Evolutionary conservation across 2,888 invertebrate genomes (phyloP), one percentile per base, ranked within the genome.

Genomic region (Therioaphis trifolii): DNA sequence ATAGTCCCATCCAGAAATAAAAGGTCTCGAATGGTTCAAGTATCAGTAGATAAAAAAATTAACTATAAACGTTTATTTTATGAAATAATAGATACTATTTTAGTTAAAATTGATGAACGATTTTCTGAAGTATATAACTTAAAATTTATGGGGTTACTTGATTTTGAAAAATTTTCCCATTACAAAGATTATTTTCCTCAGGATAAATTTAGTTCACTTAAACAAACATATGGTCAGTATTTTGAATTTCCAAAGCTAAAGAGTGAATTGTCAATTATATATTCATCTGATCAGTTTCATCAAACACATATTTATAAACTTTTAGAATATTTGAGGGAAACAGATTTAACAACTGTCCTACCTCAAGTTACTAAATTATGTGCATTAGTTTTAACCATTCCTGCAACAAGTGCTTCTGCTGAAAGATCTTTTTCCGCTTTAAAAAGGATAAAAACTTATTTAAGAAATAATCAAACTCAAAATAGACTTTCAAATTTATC

Each of bases 381-480:
- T 29, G 9, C 2, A 49, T 40, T 74, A 27, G 11, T 74, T 49
- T 43, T 72, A 46, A 46, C 46, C 29, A 72, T 72, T 46, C 72
- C 72, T 72, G 43, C 40, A 18, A 72, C 72, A 72, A 72, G 40
- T 40, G 72, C 72, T 43, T 43, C 72, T 15, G 46, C 24, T 24
- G 46, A 72, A 40, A 14, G 72, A 24, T 43, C 43, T 46, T 72
- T 18, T 72, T 72, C 74, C 5, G 46, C 49, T 15, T 52, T 74
- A 52, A 74, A 74, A 52, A 18, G 74, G 46, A 74, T 74, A 21
- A 68, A 68, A 29, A 21, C 58, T n/a, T 58, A 58, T 58, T 24
- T 21, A 55, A 55, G 55, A 55, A n/a, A 15, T 55, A 82, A 49
- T n/a, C 55, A 66, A 66, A 40, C n/a, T n/a, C 66, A 66, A 66